Evolutionary conservation across 1,140 invertebrate species (phyloP), one percentile per base, ranked within the genome.

Genomic region (Grapholita molesta): DNA sequence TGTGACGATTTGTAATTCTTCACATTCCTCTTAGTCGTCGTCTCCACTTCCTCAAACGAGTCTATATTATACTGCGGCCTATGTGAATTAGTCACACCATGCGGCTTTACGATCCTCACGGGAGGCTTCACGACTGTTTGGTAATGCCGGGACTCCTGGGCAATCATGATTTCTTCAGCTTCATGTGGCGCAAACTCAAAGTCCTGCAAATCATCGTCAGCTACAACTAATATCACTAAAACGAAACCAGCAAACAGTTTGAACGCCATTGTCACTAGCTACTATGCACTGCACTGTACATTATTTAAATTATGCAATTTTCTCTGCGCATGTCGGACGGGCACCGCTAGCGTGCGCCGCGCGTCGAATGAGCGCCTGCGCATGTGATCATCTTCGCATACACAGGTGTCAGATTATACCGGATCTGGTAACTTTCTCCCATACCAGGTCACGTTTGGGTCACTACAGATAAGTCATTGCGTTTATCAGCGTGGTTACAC

Each of bases 11-110:
- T 80, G 66, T 93, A 93, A 80, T 77, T 86, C 32, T 79, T 69
- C 12, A 80, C 69, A 15, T 72, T 71, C 66, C 69, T 86, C 69
- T 73, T 85, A 53, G 72, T 77, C 21, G 77, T 83, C 53, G 64
- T 73, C 69, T 82, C 74, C n/a, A 77, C 71, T 7, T 72, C 79
- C 70, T 91, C 89, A 21, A 85, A 68, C 6, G 89, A 91, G 65
- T 90, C 89, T 53, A 89, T 21, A 23, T 91, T 85, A 23, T 91
- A 92, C 55, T 92, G 92, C 0, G 89, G 92, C 42, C 89, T 75
- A 33, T 92, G 92, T 0, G 92, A 92, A 68, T 92, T 92, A 0
- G 85, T 92, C 1, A 91, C 77, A 15, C 85, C 83, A 28, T 65
- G 81, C 1, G 91, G 89, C 38, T 91, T 91, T 2, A 85, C 52